phyloP scores from a whole-genome alignment of 2,797 vertebrate species.

The Argentina silus region DNA sequence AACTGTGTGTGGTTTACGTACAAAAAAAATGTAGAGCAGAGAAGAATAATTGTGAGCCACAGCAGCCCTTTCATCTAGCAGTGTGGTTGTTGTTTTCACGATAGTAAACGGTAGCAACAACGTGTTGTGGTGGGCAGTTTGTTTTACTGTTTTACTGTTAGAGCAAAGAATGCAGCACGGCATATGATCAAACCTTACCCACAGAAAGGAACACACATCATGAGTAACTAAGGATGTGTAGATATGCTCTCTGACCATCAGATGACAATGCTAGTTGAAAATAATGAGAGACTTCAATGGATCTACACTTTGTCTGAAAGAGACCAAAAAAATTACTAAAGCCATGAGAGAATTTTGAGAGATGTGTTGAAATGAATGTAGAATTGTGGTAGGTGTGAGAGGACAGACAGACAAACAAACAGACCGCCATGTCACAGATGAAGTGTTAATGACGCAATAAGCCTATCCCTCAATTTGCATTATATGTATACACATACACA shows the following conservation, averaged over 20 bases:
- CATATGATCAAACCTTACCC: conserved; percentile 65
- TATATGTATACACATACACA: conserved; percentile 16
- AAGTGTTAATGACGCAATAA: conserved; percentile 28
- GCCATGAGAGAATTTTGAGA: too few species aligned
- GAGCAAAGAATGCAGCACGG: conserved; percentile 57
- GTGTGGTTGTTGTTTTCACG: conserved; percentile 58
- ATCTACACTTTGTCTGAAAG: too few species aligned
- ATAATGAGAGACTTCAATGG: conserved; percentile 35
- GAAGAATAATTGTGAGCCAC: conserved; percentile 33
- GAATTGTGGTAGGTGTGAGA: too few species aligned
- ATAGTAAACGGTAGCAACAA: conserved; percentile 59
- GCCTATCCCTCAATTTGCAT: not conserved
- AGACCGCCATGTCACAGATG: conserved; percentile 10
- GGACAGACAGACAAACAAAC: conserved; percentile 11
- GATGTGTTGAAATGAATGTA: too few species aligned
- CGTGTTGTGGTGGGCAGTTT: conserved; percentile 68
- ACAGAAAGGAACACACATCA: conserved; percentile 63
- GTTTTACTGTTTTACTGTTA: conserved; percentile 70
- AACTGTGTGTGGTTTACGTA: conserved; percentile 22
- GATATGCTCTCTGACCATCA: conserved; percentile 52
- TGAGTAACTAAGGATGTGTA: conserved; percentile 72
- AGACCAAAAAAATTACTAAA: too few species aligned
- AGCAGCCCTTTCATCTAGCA: conserved; percentile 61
- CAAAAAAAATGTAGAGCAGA: conserved; percentile 26
- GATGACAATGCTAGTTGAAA: conserved; percentile 60